phyloP scores from a whole-genome alignment of 2,888 invertebrate genomes.

The Flexamia atlantica region DNA sequence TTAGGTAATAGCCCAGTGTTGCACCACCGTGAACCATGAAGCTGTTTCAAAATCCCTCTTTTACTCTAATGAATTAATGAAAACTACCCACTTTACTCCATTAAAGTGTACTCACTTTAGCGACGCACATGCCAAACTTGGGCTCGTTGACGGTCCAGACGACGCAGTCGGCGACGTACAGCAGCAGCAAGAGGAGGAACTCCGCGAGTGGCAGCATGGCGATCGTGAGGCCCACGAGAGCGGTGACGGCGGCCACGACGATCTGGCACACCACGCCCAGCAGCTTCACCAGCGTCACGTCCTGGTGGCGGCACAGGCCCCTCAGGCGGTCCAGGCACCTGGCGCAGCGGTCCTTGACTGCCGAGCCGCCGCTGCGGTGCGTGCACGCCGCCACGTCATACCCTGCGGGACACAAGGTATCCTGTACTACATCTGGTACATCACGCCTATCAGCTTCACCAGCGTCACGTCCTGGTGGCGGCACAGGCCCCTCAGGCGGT shows the following conservation, averaged over 20 bases:
- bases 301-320: not conserved
- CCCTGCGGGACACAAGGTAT: not conserved
- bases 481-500: not conserved
- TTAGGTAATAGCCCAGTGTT: too few relatives aligned
- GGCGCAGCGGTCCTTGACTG: not conserved
- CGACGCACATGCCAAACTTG: not conserved
- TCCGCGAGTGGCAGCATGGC: slow-evolving; percentile 1
- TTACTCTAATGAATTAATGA: too few relatives aligned
- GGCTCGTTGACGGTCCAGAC: not conserved
- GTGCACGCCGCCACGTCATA: not conserved
- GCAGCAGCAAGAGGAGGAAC: not conserved
- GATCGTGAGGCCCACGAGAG: not conserved
- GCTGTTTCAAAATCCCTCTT: too few relatives aligned
- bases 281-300: not conserved
- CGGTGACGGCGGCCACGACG: not conserved
- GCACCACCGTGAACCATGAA: too few relatives aligned
- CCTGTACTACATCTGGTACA: not conserved
- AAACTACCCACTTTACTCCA: too few relatives aligned
- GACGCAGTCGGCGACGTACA: not conserved
- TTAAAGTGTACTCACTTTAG: slow-evolving; percentile 24
- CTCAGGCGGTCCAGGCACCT: not conserved
- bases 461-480: not conserved
- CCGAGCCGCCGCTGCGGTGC: not conserved
- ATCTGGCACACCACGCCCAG: not conserved
- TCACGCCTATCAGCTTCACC: not conserved